Evolutionary conservation across 1,140 invertebrate genomes (phyloP).

Genomic region (Tetranychus urticae): DNA sequence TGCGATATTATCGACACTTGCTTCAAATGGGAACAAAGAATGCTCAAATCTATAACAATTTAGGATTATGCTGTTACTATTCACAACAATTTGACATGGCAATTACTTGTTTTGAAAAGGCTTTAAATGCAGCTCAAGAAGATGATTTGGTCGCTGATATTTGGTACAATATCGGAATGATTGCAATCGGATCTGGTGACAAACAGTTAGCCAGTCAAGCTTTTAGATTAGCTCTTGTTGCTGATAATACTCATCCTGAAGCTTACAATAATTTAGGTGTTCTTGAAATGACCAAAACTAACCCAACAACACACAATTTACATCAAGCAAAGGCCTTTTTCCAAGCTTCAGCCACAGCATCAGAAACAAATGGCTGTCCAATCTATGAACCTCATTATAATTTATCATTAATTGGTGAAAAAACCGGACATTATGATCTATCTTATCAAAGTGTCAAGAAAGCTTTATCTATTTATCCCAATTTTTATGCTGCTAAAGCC

Average conservation of each 20-base stretch:
- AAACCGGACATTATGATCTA: constrained; percentile 24
- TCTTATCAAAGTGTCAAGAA: constrained; percentile 21
- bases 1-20: constrained; percentile 49
- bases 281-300: constrained; percentile 40
- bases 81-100: constrained; percentile 91
- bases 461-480: constrained; percentile 36
- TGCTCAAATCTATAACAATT: constrained; percentile 80
- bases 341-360: constrained; percentile 28
- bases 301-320: constrained; percentile 16
- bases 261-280: constrained; percentile 79
- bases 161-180: constrained; percentile 57
- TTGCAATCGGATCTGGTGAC: constrained; percentile 63
- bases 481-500: constrained; percentile 37
- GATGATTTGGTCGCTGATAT: constrained; percentile 41
- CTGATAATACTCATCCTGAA: constrained; percentile 62
- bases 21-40: constrained; percentile 87
- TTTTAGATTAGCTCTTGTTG: constrained; percentile 54
- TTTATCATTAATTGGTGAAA: constrained; percentile 35
- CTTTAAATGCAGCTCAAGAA: constrained; percentile 43
- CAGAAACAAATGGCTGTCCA: constrained; percentile 29
- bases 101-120: constrained; percentile 76
- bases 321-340: constrained; percentile 40
- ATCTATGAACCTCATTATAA: constrained; percentile 54
- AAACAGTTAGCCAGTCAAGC: constrained; percentile 63
- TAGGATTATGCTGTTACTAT: constrained; percentile 87